These are phyloP conservation scores for Conomelus anceps DNA, from an alignment of 2,888 invertebrate genomes.

Conservation along the genomic window DNA sequence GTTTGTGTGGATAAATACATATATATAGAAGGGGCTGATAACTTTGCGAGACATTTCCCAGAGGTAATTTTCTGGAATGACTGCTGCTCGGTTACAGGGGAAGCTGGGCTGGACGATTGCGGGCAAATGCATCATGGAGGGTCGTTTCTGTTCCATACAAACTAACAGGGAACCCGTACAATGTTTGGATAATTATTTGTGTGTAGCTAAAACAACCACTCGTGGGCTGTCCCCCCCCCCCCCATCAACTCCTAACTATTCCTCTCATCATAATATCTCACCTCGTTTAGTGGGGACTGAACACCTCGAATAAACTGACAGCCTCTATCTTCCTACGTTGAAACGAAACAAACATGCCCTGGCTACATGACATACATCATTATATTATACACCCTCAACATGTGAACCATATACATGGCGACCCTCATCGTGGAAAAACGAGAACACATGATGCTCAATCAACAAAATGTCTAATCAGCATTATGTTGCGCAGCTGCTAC, in stretches of 20 bases:
- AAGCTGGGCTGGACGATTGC: not conserved
- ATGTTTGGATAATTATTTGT: not conserved
- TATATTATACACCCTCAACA: not conserved
- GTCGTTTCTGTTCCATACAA: not conserved
- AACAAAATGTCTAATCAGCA: not conserved
- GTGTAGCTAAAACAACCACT: not conserved
- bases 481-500: not conserved
- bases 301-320: not conserved
- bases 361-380: not conserved
- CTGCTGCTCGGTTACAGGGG: not conserved
- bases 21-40: not conserved
- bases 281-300: not conserved
- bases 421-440: not conserved
- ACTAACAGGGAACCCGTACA: not conserved
- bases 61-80: not conserved
- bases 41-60: not conserved
- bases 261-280: not conserved
- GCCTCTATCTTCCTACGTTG: no score
- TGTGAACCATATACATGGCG: no score
- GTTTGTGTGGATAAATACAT: no score
- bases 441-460: not conserved
- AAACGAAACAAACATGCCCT: not conserved
- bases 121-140: no score
- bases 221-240: not conserved
- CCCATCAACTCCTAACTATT: no score